Percentiles rank a stretch among this genome's conserved stretches.
Conservation (phyloP, 2,113 vertebrate species). For the Cyprinus carpio region DNA sequence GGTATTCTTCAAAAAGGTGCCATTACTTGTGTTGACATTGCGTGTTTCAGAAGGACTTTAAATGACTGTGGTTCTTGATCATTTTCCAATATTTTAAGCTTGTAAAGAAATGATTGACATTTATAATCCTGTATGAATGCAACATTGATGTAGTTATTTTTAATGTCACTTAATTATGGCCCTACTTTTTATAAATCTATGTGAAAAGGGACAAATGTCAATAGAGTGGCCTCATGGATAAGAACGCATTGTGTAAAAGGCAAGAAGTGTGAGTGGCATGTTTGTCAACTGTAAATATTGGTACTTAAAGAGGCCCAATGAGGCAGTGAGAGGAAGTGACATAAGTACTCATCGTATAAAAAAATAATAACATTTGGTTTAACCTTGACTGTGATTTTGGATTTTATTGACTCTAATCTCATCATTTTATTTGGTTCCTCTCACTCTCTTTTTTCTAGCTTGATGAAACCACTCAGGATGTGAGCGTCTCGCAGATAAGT, state of each 20-base stretch:
- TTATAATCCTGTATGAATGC: neutral
- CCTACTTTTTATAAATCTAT: neutral
- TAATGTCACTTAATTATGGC: neutral
- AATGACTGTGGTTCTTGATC: neutral
- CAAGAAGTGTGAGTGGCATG: slow-evolving; percentile 16
- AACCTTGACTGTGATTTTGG: neutral
- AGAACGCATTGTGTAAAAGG: neutral
- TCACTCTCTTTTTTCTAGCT: slow-evolving; percentile 62
- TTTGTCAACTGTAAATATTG: neutral
- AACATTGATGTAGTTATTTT: neutral
- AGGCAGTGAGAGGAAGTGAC: neutral
- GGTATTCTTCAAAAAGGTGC: slow-evolving; percentile 64
- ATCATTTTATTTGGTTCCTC: neutral
- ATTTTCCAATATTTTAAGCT: neutral
- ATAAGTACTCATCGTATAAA: neutral
- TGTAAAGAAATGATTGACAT: neutral
- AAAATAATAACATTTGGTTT: neutral
- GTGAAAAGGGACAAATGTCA: neutral
- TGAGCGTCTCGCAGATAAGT: slow-evolving; percentile 86
- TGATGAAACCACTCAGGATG: slow-evolving; percentile 86
- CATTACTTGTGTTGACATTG: neutral
- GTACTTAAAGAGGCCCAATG: neutral
- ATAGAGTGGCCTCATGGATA: neutral
- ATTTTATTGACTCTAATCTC: neutral
- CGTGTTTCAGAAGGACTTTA: neutral